Base-by-base conservation (phyloP, 2,888 invertebrate genomes). In the Beris morrisii region DNA sequence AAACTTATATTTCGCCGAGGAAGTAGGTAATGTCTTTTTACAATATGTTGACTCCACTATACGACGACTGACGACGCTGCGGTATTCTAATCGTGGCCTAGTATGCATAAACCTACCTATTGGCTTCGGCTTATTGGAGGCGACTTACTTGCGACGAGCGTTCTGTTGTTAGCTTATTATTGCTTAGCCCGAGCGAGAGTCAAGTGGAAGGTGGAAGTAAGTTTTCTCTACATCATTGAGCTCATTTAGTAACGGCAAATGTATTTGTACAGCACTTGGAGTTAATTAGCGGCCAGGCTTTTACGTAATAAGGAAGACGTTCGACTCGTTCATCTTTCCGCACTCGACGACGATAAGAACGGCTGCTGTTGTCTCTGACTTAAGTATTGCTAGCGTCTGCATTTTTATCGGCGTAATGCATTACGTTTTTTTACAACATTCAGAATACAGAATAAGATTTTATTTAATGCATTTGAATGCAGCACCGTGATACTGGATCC, bases 161-260 rank as follows among this genome's bases (percentile, higher is more conserved):
- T 38, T 38, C 38, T 38, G 9, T 38, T 38, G 38, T 9, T 38
- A 38, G 7, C 48, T 48, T 12, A 6, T n/a, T n/a, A n/a, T 15
- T 15, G 15, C n/a, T 15, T 15, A 48, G 13, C 13, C 7, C 59
- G 22, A 7, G 52, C 31, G 50, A 50, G 32, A 61, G 61, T 61
- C 61, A 61, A 61, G 61, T 61, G 61, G 61, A 61, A 50, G 61
- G 61, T 61, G 61, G 61, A 61, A 61, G 61, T 61, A 52, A 50
- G 38, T 61, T 61, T 61, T 61, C 52, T 38, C 50, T 43, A 50
- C 61, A 61, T 61, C 61, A 61, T 52, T 61, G 61, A 61, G 38
- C 61, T 61, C 61, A 61, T 61, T 61, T 52, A 52, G 52, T 52
- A 50, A 61, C 52, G 52, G 61, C 50, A 50, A 61, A 50, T 61